Conservation (phyloP, 2,797 vertebrate species). For the Anguilla obscura region DNA sequence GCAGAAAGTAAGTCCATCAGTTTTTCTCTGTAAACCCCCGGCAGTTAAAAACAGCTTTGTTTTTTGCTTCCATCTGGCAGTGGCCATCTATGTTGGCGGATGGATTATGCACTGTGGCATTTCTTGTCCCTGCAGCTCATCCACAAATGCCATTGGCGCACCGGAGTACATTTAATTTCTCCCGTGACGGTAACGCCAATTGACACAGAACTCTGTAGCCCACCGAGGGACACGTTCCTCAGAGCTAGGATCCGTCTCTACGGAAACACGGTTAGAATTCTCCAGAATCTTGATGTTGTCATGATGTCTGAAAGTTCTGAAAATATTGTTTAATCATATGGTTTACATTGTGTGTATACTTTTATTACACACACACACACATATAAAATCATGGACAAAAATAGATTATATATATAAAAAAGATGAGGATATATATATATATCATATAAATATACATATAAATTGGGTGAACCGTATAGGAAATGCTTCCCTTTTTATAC, state of each 20-base stretch:
- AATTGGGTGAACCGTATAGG: too few relatives aligned
- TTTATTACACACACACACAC: too few relatives aligned
- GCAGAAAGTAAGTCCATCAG: slow-evolving; percentile 30
- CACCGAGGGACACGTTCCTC: slow-evolving; percentile 60
- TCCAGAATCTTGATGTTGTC: background rate
- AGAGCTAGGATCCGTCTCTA: slow-evolving; percentile 42
- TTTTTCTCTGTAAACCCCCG: slow-evolving; percentile 51
- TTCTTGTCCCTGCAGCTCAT: slow-evolving; percentile 69
- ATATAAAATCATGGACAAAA: too few relatives aligned
- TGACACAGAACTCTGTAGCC: slow-evolving; percentile 67
- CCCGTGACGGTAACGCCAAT: slow-evolving; percentile 65
- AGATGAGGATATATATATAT: too few relatives aligned
- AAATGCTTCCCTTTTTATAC: too few relatives aligned
- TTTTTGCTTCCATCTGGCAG: slow-evolving; percentile 64
- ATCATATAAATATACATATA: too few relatives aligned
- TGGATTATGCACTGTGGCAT: slow-evolving; percentile 71
- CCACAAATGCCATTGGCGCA: slow-evolving; percentile 60
- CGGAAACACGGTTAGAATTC: slow-evolving; percentile 38
- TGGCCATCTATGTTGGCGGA: slow-evolving; percentile 59
- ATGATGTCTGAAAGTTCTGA: background rate
- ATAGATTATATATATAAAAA: too few relatives aligned
- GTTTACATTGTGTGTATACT: background rate
- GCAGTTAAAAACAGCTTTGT: slow-evolving; percentile 62
- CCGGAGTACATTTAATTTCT: slow-evolving; percentile 63
- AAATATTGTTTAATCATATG: background rate